Conservation (phyloP, 2,888 invertebrate genomes). For the Agonopterix arenella region DNA sequence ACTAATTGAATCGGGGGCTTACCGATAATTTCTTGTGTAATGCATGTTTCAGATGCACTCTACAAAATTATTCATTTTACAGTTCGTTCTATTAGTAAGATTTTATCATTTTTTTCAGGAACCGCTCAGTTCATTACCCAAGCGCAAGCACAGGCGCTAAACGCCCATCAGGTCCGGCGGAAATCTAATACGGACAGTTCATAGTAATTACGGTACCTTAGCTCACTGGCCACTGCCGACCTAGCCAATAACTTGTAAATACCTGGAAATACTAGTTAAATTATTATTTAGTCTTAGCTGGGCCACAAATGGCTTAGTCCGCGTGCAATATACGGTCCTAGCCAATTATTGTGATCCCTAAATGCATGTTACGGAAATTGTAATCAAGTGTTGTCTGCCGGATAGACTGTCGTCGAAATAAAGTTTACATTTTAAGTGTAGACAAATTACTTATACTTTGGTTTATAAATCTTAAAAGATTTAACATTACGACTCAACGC, state of each 20-base stretch:
- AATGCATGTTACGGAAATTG: neutral
- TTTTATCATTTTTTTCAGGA: conserved; percentile 32
- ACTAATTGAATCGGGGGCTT: too few species aligned
- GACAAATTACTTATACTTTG: too few species aligned
- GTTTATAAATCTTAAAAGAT: too few species aligned
- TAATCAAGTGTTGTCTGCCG: neutral
- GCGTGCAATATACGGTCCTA: conserved; percentile 1
- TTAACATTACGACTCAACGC: too few species aligned
- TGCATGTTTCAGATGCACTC: too few species aligned
- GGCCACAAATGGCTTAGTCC: neutral
- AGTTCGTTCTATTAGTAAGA: neutral
- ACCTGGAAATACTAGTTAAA: neutral
- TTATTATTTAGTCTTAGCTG: conserved; percentile 2
- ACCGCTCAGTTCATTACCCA: conserved; percentile 64
- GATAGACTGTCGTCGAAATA: neutral
- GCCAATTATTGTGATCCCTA: conserved; percentile 2
- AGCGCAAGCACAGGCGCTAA: conserved; percentile 57
- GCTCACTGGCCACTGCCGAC: conserved; percentile 31
- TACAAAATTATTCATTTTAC: too few species aligned
- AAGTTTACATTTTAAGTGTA: too few species aligned
- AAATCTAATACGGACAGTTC: conserved; percentile 73
- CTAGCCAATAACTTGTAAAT: conserved; percentile 20
- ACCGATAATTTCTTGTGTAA: too few species aligned
- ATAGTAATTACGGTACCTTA: conserved; percentile 40
- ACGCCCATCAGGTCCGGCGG: conserved; percentile 62